Evolutionary conservation across 2,113 vertebrate species (phyloP).

Genomic region (Strigops habroptila): DNA sequence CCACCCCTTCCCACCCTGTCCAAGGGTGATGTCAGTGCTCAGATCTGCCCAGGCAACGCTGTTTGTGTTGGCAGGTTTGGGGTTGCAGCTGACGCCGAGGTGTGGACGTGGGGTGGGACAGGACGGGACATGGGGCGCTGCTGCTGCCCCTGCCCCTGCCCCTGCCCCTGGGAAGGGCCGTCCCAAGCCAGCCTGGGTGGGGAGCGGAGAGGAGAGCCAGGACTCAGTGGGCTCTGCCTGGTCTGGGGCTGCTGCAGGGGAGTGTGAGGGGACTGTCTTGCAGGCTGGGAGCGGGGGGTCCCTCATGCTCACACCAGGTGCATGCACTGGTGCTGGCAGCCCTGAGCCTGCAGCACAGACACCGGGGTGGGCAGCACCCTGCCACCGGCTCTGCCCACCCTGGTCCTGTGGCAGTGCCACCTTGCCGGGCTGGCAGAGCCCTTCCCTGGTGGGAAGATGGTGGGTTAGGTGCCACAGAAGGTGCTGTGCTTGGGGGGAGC

Average conservation of each 20-base stretch:
- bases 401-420: rapidly evolving
- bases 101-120: not conserved
- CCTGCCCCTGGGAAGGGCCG: not conserved
- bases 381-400: not conserved
- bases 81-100: not conserved
- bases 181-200: not conserved
- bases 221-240: not conserved
- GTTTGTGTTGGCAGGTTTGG: not conserved
- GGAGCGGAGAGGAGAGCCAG: not conserved
- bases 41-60: not conserved
- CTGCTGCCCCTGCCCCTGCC: not conserved
- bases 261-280: rapidly evolving
- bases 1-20: not conserved
- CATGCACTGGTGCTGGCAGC: not conserved
- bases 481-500: rapidly evolving
- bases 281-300: not conserved
- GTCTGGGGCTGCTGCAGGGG: not conserved
- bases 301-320: not conserved
- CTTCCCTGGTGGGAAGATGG: not conserved
- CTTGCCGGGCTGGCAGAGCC: not conserved
- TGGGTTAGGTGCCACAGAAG: rapidly evolving
- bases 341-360: not conserved
- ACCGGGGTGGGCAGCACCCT: not conserved
- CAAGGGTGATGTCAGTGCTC: not conserved
- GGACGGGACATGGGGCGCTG: not conserved